A percentile compares a stretch with the other conserved stretches of the same genome.
Conservation (phyloP, 2,113 vertebrate species). For the Hypocryptadius cinnamomeus region DNA sequence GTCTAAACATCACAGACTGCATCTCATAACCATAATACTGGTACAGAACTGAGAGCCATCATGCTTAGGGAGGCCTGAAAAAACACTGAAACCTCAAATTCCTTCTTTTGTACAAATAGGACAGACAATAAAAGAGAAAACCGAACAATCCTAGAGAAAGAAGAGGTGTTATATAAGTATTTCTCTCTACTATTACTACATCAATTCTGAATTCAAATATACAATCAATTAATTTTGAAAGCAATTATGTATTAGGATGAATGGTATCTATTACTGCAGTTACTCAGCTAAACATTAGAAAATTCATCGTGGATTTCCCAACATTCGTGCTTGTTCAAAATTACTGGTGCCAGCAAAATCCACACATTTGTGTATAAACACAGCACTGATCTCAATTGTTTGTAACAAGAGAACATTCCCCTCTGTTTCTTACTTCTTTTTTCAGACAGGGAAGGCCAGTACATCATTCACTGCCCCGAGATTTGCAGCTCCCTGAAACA, state of each 20-base stretch:
- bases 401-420: neutral
- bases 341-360: neutral
- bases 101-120: neutral
- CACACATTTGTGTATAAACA: neutral
- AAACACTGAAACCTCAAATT: neutral
- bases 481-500: neutral
- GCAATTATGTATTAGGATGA: neutral
- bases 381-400: neutral
- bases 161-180: neutral
- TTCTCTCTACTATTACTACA: neutral
- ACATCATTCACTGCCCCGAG: neutral
- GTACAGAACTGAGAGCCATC: neutral
- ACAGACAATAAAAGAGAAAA: neutral
- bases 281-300: neutral
- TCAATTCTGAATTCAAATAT: neutral
- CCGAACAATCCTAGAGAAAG: neutral
- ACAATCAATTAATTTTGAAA: neutral
- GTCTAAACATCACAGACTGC: neutral
- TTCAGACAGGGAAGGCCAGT: neutral
- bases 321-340: neutral
- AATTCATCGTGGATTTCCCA: neutral
- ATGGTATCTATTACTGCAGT: neutral
- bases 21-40: neutral
- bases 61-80: neutral
- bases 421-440: neutral